These are phyloP conservation scores for Noturus placidus DNA, from an alignment of 2,113 vertebrate species.

Conservation along the genomic window DNA sequence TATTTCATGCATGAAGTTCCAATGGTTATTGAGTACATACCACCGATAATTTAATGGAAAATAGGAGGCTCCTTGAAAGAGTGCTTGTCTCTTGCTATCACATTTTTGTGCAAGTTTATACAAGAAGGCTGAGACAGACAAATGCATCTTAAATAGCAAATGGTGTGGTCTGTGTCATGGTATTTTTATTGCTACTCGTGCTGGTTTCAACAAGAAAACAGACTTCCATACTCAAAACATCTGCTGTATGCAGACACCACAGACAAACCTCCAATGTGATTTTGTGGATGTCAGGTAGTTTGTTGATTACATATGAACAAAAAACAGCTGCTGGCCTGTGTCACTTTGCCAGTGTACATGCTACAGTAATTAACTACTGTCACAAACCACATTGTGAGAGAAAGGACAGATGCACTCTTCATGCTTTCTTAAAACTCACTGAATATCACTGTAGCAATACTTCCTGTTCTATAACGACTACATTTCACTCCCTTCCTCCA, in stretches of 20 bases:
- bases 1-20: conserved; percentile 51
- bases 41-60: conserved; percentile 39
- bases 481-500: neutral
- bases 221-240: conserved; percentile 43
- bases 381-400: conserved; percentile 54
- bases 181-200: conserved; percentile 48
- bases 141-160: conserved; percentile 30
- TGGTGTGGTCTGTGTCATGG: conserved; percentile 48
- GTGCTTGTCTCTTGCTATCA: neutral
- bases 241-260: conserved; percentile 23
- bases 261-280: conserved; percentile 19
- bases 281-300: conserved; percentile 25
- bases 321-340: neutral
- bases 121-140: conserved; percentile 25
- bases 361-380: conserved; percentile 45
- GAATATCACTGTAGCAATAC: neutral
- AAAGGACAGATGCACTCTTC: conserved; percentile 63
- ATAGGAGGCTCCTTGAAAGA: neutral
- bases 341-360: conserved; percentile 13
- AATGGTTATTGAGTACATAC: conserved; percentile 46
- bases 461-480: conserved; percentile 10
- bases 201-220: conserved; percentile 45
- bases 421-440: conserved; percentile 47
- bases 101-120: conserved; percentile 9
- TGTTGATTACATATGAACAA: neutral